phyloP scores from a whole-genome alignment of 2,888 invertebrate genomes.

The Hoplodrina blanda region DNA sequence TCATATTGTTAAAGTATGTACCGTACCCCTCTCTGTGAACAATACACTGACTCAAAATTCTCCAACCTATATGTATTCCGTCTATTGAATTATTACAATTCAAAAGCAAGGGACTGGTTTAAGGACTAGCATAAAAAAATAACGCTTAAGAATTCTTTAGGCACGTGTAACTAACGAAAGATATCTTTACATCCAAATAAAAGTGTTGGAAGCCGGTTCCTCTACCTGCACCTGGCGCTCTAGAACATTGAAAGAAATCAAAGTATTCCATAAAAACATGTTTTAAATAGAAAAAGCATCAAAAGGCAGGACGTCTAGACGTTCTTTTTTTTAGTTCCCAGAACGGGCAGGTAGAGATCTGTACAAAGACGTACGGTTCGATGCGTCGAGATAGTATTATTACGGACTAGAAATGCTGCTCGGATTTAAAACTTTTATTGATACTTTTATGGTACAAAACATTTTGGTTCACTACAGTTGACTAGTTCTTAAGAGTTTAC shows the following conservation, averaged over 20 bases:
- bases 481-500: neutral
- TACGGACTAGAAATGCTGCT: slow-evolving; percentile 55
- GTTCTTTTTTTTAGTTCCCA: slow-evolving; percentile 81
- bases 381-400: slow-evolving; percentile 60
- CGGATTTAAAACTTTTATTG: slow-evolving; percentile 61
- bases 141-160: slow-evolving; percentile 64
- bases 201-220: slow-evolving; percentile 76
- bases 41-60: slow-evolving; percentile 42
- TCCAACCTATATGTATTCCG: slow-evolving; percentile 40
- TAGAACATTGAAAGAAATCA: slow-evolving; percentile 83
- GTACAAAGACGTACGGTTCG: slow-evolving; percentile 64
- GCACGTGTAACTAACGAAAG: slow-evolving; percentile 69
- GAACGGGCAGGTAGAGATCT: slow-evolving; percentile 85
- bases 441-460: slow-evolving; percentile 8
- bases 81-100: slow-evolving; percentile 47
- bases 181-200: slow-evolving; percentile 75
- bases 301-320: slow-evolving; percentile 89
- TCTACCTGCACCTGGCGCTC: slow-evolving; percentile 87
- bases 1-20: slow-evolving; percentile 32
- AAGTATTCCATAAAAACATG: slow-evolving; percentile 83
- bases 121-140: slow-evolving; percentile 67
- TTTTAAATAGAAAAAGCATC: slow-evolving; percentile 85
- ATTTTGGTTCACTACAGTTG: slow-evolving; percentile 12
- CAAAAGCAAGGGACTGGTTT: slow-evolving; percentile 54
- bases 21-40: slow-evolving; percentile 28